Percentiles rank a stretch among this genome's conserved stretches.
Evolutionary conservation across 2,888 invertebrate genomes (phyloP).

Genomic region (Baronia brevicornis): DNA sequence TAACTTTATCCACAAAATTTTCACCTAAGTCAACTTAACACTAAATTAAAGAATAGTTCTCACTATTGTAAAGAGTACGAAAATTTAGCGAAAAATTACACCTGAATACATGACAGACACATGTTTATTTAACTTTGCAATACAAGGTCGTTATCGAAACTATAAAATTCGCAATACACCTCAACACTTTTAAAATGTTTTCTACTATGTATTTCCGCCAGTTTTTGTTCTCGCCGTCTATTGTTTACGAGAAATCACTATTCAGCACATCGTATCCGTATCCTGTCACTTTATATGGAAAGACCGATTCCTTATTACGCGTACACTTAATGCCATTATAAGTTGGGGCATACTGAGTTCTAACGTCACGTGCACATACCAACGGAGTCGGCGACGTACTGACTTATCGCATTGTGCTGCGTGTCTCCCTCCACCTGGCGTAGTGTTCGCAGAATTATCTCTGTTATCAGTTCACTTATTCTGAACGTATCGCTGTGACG

Average conservation of each 20-base stretch:
- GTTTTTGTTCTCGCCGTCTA: constrained; percentile 11
- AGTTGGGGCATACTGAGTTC: neutral
- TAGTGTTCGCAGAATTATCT: constrained; percentile 18
- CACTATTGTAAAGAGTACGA: constrained; percentile 1
- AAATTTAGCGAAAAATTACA: no score
- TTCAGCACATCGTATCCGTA: constrained; percentile 22
- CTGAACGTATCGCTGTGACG: constrained; percentile 4
- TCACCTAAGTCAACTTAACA: constrained; percentile 2
- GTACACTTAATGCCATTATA: constrained; percentile 6
- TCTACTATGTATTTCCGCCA: neutral
- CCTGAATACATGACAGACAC: no score
- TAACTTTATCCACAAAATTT: neutral
- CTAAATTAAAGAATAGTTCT: constrained; percentile 1
- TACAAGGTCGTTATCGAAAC: constrained; percentile 13
- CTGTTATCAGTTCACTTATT: constrained; percentile 27
- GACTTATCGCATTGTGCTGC: constrained; percentile 14
- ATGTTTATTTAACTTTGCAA: constrained; percentile 7
- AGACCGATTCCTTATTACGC: constrained; percentile 8
- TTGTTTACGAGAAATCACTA: constrained; percentile 24
- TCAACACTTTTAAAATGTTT: neutral
- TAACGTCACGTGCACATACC: constrained; percentile 4
- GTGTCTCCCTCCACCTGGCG: constrained; percentile 18
- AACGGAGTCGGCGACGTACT: constrained; percentile 7
- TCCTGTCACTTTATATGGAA: constrained; percentile 20
- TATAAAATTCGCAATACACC: constrained; percentile 11